Percentiles rank a stretch among this genome's conserved stretches.
phyloP scores from a whole-genome alignment of 2,888 invertebrate genomes.

The Thereva unica region DNA sequence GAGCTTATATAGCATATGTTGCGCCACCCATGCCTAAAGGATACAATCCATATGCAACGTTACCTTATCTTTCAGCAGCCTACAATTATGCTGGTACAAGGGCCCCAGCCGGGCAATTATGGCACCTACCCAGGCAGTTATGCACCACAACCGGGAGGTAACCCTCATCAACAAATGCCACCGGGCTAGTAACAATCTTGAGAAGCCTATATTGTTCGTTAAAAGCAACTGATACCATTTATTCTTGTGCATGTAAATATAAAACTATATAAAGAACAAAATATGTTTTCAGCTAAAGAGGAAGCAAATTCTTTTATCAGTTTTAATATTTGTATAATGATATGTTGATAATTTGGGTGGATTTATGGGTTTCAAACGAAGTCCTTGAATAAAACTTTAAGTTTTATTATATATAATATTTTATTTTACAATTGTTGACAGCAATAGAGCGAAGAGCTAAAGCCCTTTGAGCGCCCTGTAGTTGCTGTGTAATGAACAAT shows the following conservation, averaged over 20 bases:
- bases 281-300: no score
- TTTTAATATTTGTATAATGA: no score
- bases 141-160: slow-evolving; percentile 54
- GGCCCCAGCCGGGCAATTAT: slow-evolving; percentile 55
- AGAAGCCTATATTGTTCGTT: slow-evolving; percentile 1
- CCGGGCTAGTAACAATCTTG: slow-evolving; percentile 54
- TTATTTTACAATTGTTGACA: no score
- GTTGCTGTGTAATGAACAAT: no score
- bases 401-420: no score
- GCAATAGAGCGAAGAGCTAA: no score
- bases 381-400: no score
- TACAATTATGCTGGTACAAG: slow-evolving; percentile 62
- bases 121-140: slow-evolving; percentile 58
- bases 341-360: no score
- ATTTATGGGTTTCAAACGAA: no score
- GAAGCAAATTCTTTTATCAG: no score
- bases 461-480: no score
- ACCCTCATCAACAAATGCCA: slow-evolving; percentile 55
- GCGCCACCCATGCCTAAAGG: slow-evolving; percentile 80
- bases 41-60: slow-evolving; percentile 84
- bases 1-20: slow-evolving; percentile 72
- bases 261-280: no score
- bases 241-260: background rate
- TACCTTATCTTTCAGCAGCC: slow-evolving; percentile 70
- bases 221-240: background rate